Evolutionary conservation across 2,113 vertebrate genomes (phyloP).

Genomic region (Pleuronectes platessa): DNA sequence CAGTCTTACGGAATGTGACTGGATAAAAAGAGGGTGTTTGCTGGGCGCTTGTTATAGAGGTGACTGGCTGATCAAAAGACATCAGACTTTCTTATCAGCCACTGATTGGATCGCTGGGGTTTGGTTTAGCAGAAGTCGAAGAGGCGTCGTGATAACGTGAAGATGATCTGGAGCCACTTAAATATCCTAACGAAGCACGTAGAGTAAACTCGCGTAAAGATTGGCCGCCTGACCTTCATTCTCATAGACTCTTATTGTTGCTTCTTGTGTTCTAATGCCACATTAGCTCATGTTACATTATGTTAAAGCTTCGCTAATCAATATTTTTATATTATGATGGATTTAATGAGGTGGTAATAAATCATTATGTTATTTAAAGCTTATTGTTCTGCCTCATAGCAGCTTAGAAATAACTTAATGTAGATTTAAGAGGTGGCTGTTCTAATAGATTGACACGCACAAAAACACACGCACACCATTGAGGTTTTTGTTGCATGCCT

Average conservation of each 20-base stretch:
- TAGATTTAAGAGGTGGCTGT: no score
- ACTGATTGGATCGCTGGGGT: constrained; percentile 16
- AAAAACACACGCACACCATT: not conserved
- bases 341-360: not conserved
- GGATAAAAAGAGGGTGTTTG: not conserved
- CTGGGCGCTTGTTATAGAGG: constrained; percentile 6
- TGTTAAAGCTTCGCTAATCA: not conserved
- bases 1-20: constrained; percentile 27
- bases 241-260: not conserved
- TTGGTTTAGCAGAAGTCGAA: not conserved
- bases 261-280: not conserved
- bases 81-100: not conserved
- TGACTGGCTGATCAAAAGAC: constrained; percentile 10
- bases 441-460: not conserved
- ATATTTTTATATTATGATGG: not conserved
- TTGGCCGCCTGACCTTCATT: not conserved
- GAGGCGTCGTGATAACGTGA: constrained; percentile 2
- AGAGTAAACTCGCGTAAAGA: not conserved
- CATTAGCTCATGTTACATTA: not conserved
- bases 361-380: no score
- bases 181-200: not conserved
- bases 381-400: no score
- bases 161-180: not conserved
- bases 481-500: constrained; percentile 16
- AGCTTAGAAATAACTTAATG: no score